Evolutionary conservation across 2,888 invertebrate species (phyloP), one percentile per base, ranked within the genome.

Genomic region (Hemistola chrysoprasaria): DNA sequence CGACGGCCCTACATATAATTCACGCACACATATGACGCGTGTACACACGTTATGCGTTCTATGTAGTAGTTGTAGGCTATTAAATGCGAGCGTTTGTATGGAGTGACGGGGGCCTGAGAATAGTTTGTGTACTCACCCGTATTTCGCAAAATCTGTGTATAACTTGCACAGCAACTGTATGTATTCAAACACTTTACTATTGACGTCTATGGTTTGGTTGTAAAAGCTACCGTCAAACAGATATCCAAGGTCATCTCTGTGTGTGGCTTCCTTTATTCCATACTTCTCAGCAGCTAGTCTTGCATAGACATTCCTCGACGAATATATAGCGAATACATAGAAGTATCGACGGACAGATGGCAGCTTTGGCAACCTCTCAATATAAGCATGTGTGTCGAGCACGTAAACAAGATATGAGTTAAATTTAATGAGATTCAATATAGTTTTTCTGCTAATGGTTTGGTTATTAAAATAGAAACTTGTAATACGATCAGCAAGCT

Each of bases 111-210:
- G n/a, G n/a, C n/a, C n/a, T n/a, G n/a, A n/a, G n/a, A n/a, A n/a
- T n/a, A n/a, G n/a, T n/a, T n/a, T n/a, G 3, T 11, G 0, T 8
- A 47, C 59, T 62, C 34, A 66, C 68, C 68, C 66, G 30, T 44
- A 61, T 46, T 65, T 66, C 6, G 62, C 64, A 36, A 65, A 67
- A 40, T 68, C 65, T 0, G 65, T 60, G 11, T 27, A 44, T 11
- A 54, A 8, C 11, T 9, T 40, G 16, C 42, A 40, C 11, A 41
- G 38, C 8, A 35, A 23, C 10, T 43, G 22, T 4, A 49, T 36
- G 26, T 49, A 31, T 25, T 49, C 27, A 37, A 21, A 45, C 1
- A 24, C 44, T 6, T 32, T 22, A 3, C 26, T 32, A 1, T 33
- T 37, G 6, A 24, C 29, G 2, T 33, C 30, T 3, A 50, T 8